phyloP scores from a whole-genome alignment of 1,140 invertebrate genomes.

The Apocrypta bakeri region DNA sequence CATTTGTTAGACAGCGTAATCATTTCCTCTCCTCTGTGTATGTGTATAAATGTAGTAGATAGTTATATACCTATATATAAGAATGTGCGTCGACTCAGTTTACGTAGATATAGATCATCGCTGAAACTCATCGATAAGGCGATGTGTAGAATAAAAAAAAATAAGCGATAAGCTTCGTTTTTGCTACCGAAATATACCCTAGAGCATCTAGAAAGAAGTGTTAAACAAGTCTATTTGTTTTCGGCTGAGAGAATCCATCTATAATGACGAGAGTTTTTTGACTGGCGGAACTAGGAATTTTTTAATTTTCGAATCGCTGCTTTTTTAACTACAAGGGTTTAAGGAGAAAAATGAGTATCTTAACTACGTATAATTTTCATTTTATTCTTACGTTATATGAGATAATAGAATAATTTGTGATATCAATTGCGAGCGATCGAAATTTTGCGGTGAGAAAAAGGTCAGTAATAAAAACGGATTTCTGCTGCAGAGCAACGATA shows the following conservation, averaged over 20 bases:
- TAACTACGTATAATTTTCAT: too few relatives aligned
- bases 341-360: too few relatives aligned
- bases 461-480: not conserved
- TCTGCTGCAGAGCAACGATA: not conserved
- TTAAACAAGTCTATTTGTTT: slow-evolving; percentile 44
- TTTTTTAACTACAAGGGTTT: too few relatives aligned
- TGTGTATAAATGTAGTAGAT: too few relatives aligned
- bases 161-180: slow-evolving; percentile 41
- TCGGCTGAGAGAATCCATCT: too few relatives aligned
- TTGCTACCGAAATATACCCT: not conserved
- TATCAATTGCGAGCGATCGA: not conserved
- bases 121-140: slow-evolving; percentile 52
- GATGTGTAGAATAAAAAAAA: slow-evolving; percentile 31
- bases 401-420: not conserved
- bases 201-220: not conserved
- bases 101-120: too few relatives aligned
- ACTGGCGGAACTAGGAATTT: too few relatives aligned
- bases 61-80: too few relatives aligned
- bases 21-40: not conserved
- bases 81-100: too few relatives aligned
- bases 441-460: not conserved
- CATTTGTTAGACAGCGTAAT: slow-evolving; percentile 2
- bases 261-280: too few relatives aligned
- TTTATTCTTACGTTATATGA: too few relatives aligned
- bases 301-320: too few relatives aligned